Base-by-base conservation (phyloP, 1,140 invertebrate genomes). In the Anastatus disparis region DNA sequence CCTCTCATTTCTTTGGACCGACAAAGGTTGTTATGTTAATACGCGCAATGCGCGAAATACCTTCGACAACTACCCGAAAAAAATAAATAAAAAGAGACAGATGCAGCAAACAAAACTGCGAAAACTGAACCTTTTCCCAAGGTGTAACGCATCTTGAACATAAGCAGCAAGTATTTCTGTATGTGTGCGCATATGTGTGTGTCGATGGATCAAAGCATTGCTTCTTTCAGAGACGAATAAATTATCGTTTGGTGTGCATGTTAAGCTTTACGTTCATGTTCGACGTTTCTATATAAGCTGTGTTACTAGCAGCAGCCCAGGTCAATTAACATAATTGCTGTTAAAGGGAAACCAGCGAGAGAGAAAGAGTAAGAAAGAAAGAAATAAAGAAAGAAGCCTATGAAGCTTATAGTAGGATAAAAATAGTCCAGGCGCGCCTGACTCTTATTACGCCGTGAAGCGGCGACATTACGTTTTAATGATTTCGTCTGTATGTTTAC, bases 281-380 rank as follows among this genome's bases (percentile, higher is more conserved):
- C 55, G 64, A 55, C 64, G 64, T 56, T 66, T 66, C 40, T 50
- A 20, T 63, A 38, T 29, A n/a, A n/a, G n/a, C n/a, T n/a, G n/a
- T n/a, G n/a, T n/a, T n/a, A n/a, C n/a, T n/a, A n/a, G 35, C 27
- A 13, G 29, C 27, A 12, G 26, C 24, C 40, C 1, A 35, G 38
- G n/a, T n/a, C 44, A 66, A 71, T 71, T 71, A 71, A 65, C 70
- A 71, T 71, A 66, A 66, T 71, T 61, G 62, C 62, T 46, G 66
- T n/a, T 62, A 69, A 68, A 68, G 38, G 55, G 55, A 68, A 50
- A 68, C 38, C 31, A 55, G 17, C 17, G 22, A 35, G 10, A 35
- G 31, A 35, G 31, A 35, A 35, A 35, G 31, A 35, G 31, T n/a
- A n/a, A n/a, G n/a, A 35, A 35, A 35, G 31, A 10, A 10, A 35